Base-by-base conservation (phyloP, 1,140 invertebrate species). In the Aphaenogaster rudis region DNA sequence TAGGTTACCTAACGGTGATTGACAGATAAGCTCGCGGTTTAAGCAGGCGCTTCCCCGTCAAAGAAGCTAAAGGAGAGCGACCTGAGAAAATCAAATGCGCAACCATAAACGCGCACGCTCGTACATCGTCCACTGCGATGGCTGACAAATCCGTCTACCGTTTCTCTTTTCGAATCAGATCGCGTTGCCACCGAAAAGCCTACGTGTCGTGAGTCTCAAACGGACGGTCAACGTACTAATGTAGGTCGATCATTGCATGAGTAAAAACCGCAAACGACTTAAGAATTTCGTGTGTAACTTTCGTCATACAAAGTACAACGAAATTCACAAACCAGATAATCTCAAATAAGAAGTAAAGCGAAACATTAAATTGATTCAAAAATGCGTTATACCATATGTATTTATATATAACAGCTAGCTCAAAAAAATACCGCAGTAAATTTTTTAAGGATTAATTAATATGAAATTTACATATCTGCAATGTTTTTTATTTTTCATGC, bases 1-100 rank as follows among this genome's bases (percentile, higher is more conserved):
- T 72, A 42, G 79, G 79, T 93, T 93, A 88, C 88, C 91, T 94
- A 94, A 94, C 93, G 93, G 93, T 94, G 82, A 86, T 87, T 52
- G 85, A 64, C 85, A 72, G 39, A 91, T 87, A 79, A 91, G 45
- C 78, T 87, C 13, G 52, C 42, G 63, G 48, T 39, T 72, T 86
- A 78, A 91, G 64, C 67, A 54, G 54, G 39, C 28, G 69, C 80
- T 76, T 76, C 80, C 28, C 48, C 80, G 6, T 63, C 69, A n/a
- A 74, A 67, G 28, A 11, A 33, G n/a, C 17, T 48, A 74, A 82
- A 86, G 50, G 86, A 86, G 78, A 86, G 39, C 79, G 66, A 15
- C 28, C 39, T 21, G 28, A 80, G 79, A 87, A 82, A 87, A 87
- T 84, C 79, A 79, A 77, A 69, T 61, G 52, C 54, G n/a, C 74